Conservation (phyloP, 2,797 vertebrate genomes). For the Nasua narica region DNA sequence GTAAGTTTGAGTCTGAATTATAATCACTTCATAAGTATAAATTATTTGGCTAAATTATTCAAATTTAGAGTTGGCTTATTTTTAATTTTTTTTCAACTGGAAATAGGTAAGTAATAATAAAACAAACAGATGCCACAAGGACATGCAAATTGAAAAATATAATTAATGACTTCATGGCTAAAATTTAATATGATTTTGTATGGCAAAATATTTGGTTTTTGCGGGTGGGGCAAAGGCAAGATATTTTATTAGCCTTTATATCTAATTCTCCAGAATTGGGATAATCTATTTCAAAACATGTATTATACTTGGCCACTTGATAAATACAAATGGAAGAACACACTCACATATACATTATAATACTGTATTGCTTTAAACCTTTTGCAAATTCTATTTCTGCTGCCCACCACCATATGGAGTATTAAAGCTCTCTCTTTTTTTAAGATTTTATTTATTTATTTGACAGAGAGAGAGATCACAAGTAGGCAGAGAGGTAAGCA, state of each 20-base stretch:
- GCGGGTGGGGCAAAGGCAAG: neutral
- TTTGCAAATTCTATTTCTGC: neutral
- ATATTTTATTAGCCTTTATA: neutral
- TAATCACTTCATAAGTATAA: slow-evolving; percentile 29
- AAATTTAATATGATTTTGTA: neutral
- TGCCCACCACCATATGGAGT: neutral
- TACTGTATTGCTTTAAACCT: neutral
- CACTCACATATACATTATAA: neutral
- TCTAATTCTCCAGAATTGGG: neutral
- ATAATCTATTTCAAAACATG: neutral
- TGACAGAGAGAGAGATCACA: too few relatives aligned
- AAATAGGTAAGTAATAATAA: neutral
- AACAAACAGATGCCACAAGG: neutral
- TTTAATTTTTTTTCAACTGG: neutral
- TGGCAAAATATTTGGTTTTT: neutral
- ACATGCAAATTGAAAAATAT: neutral
- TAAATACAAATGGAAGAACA: neutral
- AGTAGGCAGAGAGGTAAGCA: too few relatives aligned
- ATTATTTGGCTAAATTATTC: slow-evolving; percentile 23
- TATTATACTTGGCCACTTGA: neutral
- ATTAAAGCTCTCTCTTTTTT: neutral
- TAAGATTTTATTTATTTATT: too few relatives aligned
- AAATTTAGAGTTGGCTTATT: neutral
- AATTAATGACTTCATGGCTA: neutral
- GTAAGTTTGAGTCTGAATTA: slow-evolving; percentile 56